Percentiles rank a stretch among this genome's conserved stretches.
These are phyloP conservation scores for Dysdera silvatica DNA, from an alignment of 1,140 invertebrate species.

Conservation along the genomic window DNA sequence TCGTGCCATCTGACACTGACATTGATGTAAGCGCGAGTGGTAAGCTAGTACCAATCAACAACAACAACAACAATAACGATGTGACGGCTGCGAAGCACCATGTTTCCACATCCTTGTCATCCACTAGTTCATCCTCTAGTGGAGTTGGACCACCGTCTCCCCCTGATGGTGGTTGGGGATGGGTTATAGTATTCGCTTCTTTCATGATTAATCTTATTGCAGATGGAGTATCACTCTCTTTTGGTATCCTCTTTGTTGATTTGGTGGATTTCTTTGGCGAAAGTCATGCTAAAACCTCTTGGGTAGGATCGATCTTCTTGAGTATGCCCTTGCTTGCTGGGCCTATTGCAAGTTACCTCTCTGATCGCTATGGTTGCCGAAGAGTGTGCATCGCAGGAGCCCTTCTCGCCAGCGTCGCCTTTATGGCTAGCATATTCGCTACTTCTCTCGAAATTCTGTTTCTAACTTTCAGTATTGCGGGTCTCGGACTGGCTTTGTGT, in stretches of 20 bases:
- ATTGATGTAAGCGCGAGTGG: conserved; percentile 6
- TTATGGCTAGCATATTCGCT: conserved; percentile 66
- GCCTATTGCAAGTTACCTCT: conserved; percentile 77
- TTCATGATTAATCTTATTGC: conserved; percentile 87
- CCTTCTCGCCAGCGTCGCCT: conserved; percentile 62
- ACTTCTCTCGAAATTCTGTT: conserved; percentile 40
- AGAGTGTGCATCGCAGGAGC: conserved; percentile 67
- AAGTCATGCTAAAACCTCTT: conserved; percentile 73
- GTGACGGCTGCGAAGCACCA: no score
- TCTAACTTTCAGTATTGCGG: conserved; percentile 46
- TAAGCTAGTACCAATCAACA: neutral
- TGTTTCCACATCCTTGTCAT: conserved; percentile 15
- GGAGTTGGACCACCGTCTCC: conserved; percentile 35
- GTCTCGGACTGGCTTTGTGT: conserved; percentile 48
- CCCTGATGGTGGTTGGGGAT: conserved; percentile 58
- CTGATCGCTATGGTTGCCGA: conserved; percentile 76
- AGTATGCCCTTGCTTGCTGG: conserved; percentile 81
- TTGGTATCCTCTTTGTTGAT: conserved; percentile 78
- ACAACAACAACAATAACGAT: conserved; percentile 10
- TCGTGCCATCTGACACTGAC: neutral
- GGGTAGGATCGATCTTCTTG: conserved; percentile 77
- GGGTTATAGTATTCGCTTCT: conserved; percentile 62
- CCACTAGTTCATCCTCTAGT: neutral
- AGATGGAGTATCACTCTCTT: conserved; percentile 90
- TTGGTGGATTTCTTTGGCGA: conserved; percentile 76